Conservation (phyloP, 2,797 vertebrate species). For the Trachurus trachurus region DNA sequence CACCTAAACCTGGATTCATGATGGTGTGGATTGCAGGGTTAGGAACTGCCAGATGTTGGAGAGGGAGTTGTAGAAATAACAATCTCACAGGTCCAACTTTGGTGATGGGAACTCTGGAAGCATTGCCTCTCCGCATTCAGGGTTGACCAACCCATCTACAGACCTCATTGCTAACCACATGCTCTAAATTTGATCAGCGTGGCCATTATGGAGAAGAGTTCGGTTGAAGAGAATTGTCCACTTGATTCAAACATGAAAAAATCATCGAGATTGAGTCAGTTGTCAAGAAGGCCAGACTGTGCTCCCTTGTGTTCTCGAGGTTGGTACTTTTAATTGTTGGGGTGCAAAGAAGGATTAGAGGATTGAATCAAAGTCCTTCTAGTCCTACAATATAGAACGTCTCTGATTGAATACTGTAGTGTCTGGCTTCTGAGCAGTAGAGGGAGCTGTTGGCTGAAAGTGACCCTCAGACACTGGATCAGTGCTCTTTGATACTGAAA, state of each 20-base stretch:
- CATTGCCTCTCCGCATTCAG: no score
- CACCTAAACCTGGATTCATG: neutral
- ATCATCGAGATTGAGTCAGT: constrained; percentile 4
- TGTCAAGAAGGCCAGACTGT: neutral
- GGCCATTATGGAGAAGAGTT: no score
- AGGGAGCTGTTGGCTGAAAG: constrained; percentile 47
- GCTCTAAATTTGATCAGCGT: constrained; percentile 40
- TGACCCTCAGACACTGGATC: neutral
- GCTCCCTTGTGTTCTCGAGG: neutral
- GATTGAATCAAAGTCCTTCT: no score
- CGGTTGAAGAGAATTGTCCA: neutral
- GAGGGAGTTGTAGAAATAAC: constrained; percentile 27
- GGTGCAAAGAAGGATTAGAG: no score
- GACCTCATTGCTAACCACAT: constrained; percentile 55
- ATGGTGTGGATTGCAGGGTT: neutral
- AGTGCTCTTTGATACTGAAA: neutral
- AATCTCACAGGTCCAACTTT: no score
- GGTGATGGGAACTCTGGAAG: no score
- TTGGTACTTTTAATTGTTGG: neutral
- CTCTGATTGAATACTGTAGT: constrained; percentile 4
- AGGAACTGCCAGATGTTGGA: no score
- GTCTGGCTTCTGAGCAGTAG: constrained; percentile 40
- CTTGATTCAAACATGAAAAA: neutral
- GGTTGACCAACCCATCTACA: no score
- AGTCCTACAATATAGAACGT: no score